Evolutionary conservation across 2,888 invertebrate species (phyloP).

Genomic region (Acleris sparsana): DNA sequence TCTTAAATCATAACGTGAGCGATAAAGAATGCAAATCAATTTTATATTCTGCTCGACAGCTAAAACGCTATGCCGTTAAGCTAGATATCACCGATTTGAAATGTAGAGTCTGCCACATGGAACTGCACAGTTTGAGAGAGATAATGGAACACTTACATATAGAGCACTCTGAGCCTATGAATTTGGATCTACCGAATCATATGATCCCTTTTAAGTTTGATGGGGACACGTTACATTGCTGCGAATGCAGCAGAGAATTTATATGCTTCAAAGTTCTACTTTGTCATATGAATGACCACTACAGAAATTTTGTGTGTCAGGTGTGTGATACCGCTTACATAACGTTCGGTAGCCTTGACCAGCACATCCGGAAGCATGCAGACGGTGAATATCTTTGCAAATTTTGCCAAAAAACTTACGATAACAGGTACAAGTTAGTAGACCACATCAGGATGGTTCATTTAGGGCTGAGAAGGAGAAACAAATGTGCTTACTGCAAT

Average conservation of each 20-base stretch:
- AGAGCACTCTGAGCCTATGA: not conserved
- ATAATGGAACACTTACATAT: not conserved
- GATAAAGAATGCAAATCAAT: conserved; percentile 48
- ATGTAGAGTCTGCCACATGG: not conserved
- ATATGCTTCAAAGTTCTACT: conserved; percentile 27
- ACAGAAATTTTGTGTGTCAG: conserved; percentile 38
- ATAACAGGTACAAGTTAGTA: not conserved
- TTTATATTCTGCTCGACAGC: conserved; percentile 43
- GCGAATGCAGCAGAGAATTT: conserved; percentile 25
- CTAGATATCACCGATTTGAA: conserved; percentile 40
- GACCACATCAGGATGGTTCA: conserved; percentile 37
- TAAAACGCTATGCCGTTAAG: conserved; percentile 36
- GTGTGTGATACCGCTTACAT: not conserved
- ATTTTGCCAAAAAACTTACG: not conserved
- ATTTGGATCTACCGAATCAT: conserved; percentile 16
- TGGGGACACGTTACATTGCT: conserved; percentile 17
- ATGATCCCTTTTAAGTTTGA: conserved; percentile 37
- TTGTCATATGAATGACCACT: conserved; percentile 34
- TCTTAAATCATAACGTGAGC: conserved; percentile 48
- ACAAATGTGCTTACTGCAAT: conserved; percentile 46
- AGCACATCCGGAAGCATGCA: conserved; percentile 4
- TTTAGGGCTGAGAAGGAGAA: conserved; percentile 43
- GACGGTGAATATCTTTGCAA: conserved; percentile 3
- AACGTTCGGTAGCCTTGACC: not conserved
- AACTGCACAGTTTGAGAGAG: not conserved